Evolutionary conservation across 2,888 invertebrate species (phyloP).

Genomic region (Drosophila fulvimacula): DNA sequence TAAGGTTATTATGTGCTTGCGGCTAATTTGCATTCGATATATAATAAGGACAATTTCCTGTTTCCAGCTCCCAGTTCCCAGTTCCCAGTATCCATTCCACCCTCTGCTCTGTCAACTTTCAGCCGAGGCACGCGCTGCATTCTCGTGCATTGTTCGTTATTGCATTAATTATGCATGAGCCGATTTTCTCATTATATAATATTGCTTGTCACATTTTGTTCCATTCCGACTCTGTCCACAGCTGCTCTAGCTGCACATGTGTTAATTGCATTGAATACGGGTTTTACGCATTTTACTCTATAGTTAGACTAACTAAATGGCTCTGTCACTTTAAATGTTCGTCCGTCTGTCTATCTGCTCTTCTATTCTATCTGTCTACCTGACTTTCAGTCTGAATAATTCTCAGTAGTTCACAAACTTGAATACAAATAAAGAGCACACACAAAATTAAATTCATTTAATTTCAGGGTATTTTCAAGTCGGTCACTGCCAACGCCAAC

Average conservation of each 20-base stretch:
- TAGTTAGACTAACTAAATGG: background rate
- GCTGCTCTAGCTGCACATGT: conserved; percentile 16
- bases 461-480: background rate
- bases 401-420: too few species aligned
- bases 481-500: background rate
- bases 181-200: conserved; percentile 60
- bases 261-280: conserved; percentile 34
- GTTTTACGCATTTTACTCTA: background rate
- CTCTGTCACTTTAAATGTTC: too few species aligned
- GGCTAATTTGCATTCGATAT: conserved; percentile 20
- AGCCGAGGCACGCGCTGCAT: conserved; percentile 2
- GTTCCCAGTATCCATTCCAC: background rate
- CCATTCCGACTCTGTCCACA: background rate
- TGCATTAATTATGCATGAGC: conserved; percentile 56
- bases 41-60: background rate
- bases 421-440: background rate
- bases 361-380: too few species aligned
- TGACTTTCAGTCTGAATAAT: too few species aligned
- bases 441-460: too few species aligned
- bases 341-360: too few species aligned
- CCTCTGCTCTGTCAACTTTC: background rate
- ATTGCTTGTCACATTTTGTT: conserved; percentile 54
- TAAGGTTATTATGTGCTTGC: conserved; percentile 9
- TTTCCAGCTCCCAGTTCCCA: background rate
- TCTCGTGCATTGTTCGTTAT: conserved; percentile 16